Evolutionary conservation across 2,888 invertebrate species (phyloP), one percentile per base, ranked within the genome.

Genomic region (Dusona sp.): DNA sequence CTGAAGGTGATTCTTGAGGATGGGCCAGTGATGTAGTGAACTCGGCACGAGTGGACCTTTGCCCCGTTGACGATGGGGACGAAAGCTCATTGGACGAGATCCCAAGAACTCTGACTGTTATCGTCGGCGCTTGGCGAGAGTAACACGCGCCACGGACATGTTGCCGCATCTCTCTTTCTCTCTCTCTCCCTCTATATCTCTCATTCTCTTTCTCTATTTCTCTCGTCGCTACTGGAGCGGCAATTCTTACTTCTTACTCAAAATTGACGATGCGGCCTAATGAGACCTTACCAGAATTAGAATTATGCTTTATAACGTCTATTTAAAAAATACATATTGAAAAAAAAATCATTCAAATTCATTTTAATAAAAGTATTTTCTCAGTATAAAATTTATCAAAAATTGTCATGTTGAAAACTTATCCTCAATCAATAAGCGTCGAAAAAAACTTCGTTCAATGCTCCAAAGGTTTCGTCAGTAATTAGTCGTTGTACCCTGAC

Each of bases 141-240:
- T 90, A 93, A 89, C 93, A 93, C 93, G 93, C 91, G 91, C 89
- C 90, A 73, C 87, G 88, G 89, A 92, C 93, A 93, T 93, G 93
- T 89, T 88, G 87, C 80, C 73, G 79, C 83, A 68, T 83, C 84
- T 81, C 54, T 75, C 79, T 81, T 29, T 57, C 74, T 84, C 78
- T 81, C 78, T 64, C 38, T 79, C 45, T 11, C 38, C 38, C 54
- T 45, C 70, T 25, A n/a, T 25, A 16, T 73, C 74, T 38, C 25
- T 25, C 16, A 57, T 54, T 54, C 33, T 57, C 38, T 54, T 36
- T 79, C 38, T 68, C 33, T 29, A 22, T 75, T 19, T 68, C 45
- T 13, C 13, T 38, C 64, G 6, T 22, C 64, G 48, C 11, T 48
- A n/a, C 22, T 48, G 29, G 22, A 42, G n/a, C 42, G 42, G 54